Conservation (phyloP, 2,888 invertebrate genomes). For the Pyrrhia umbra region DNA sequence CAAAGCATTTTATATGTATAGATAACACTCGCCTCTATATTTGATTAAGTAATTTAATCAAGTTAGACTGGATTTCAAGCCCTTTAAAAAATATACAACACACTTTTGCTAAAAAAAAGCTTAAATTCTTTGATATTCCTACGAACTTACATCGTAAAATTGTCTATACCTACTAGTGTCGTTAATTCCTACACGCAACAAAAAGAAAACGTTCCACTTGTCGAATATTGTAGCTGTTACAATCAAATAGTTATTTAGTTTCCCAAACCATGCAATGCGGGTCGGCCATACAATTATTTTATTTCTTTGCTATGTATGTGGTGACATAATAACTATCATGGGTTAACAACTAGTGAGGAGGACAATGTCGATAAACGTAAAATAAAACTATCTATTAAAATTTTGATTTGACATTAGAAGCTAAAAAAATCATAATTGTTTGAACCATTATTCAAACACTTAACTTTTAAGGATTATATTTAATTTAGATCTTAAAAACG, state of each 20-base stretch:
- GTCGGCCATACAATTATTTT: conserved; percentile 49
- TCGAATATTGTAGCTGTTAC: conserved; percentile 20
- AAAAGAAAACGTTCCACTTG: neutral
- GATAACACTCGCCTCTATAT: too few relatives aligned
- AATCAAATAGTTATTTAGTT: conserved; percentile 41
- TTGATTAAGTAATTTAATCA: too few relatives aligned
- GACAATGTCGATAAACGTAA: conserved; percentile 19
- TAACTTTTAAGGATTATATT: too few relatives aligned
- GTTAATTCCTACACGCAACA: neutral
- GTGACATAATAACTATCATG: conserved; percentile 61
- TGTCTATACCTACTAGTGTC: neutral
- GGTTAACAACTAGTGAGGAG: conserved; percentile 52
- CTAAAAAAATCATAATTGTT: too few relatives aligned
- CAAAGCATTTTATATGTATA: too few relatives aligned
- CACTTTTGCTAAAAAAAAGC: too few relatives aligned
- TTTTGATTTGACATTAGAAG: too few relatives aligned
- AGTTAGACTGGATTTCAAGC: too few relatives aligned
- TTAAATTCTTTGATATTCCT: neutral
- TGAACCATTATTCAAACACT: too few relatives aligned
- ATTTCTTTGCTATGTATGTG: conserved; percentile 49
- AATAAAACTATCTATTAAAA: too few relatives aligned
- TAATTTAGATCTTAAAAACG: too few relatives aligned
- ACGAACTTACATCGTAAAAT: neutral
- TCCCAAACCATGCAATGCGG: conserved; percentile 41
- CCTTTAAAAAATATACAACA: too few relatives aligned